Base-by-base conservation (phyloP, 2,888 invertebrate species). In the Noctua comes region DNA sequence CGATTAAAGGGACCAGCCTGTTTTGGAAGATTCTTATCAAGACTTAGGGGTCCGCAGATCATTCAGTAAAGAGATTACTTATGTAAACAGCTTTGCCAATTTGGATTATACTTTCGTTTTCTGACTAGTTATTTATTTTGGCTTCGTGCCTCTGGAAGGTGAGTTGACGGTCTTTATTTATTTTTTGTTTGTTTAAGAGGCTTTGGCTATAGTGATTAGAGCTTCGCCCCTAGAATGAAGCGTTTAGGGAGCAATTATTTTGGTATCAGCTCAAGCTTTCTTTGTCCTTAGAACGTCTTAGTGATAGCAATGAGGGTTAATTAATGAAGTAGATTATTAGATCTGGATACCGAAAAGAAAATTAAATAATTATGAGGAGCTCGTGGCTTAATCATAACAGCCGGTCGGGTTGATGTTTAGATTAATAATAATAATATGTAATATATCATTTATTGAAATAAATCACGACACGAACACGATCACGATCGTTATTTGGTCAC, bases 41-140 rank as follows among this genome's bases (percentile, higher is more conserved):
- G 82, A 79, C 64, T 83, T 84, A 72, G 80, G 80, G 80, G 65
- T n/a, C 73, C 73, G 73, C 43, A 68, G 77, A 84, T 79, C 81
- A 85, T 82, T 87, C 82, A 83, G 81, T 84, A 82, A 82, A 76
- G 84, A 81, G 88, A 89, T 88, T 89, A 89, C 65, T 69, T 66
- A 57, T 24, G 85, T 88, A 86, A 88, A 89, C 85, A 89, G 76
- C 72, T 85, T 80, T 66, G 40, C 74, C 88, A 89, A 88, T 88
- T 89, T 88, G 86, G 88, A 82, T 88, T 88, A 88, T 78, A 77
- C 84, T 82, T 86, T 85, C 66, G 48, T 48, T 84, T 68, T 72
- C 43, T 80, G 70, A 69, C 76, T 71, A 73, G 73, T 62, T 85
- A 85, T 86, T 86, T 86, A 85, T 88, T 84, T 81, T 72, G 62